These are phyloP conservation scores for Apogon hyalosoma DNA, from an alignment of 2,797 vertebrate genomes.

Conservation along the genomic window DNA sequence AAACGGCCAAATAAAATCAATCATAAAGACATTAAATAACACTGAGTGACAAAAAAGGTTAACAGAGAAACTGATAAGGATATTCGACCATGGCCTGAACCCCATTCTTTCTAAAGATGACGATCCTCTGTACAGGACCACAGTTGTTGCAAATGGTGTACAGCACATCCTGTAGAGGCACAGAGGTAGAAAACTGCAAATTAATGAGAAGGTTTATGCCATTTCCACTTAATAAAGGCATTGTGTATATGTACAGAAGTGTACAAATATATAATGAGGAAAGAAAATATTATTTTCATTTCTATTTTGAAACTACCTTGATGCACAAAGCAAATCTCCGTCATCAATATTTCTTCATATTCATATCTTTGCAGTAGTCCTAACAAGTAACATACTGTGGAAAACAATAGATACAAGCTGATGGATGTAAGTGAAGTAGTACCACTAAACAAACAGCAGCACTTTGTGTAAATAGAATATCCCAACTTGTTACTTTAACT, in stretches of 20 bases:
- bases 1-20: background rate
- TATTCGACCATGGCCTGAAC: slow-evolving; percentile 99
- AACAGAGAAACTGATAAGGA: slow-evolving; percentile 82
- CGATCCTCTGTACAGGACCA: slow-evolving; percentile 95
- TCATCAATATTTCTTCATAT: background rate
- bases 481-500: background rate
- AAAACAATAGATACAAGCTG: background rate
- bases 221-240: background rate
- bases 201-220: background rate
- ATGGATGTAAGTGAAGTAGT: background rate
- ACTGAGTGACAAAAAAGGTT: background rate
- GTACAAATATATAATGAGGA: background rate
- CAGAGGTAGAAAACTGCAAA: slow-evolving; percentile 3
- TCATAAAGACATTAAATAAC: slow-evolving; percentile 2
- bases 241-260: too few species aligned
- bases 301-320: background rate
- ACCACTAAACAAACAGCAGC: background rate
- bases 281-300: background rate
- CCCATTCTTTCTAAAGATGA: slow-evolving; percentile 97
- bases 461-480: background rate
- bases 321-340: background rate
- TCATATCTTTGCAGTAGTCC: background rate
- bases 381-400: background rate
- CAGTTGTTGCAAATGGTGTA: slow-evolving; percentile 98
- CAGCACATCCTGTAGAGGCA: slow-evolving; percentile 89